A percentile compares a stretch with the other conserved stretches of the same genome.
phyloP scores from a whole-genome alignment of 1,140 invertebrate genomes.

The Homalodisca vitripennis region DNA sequence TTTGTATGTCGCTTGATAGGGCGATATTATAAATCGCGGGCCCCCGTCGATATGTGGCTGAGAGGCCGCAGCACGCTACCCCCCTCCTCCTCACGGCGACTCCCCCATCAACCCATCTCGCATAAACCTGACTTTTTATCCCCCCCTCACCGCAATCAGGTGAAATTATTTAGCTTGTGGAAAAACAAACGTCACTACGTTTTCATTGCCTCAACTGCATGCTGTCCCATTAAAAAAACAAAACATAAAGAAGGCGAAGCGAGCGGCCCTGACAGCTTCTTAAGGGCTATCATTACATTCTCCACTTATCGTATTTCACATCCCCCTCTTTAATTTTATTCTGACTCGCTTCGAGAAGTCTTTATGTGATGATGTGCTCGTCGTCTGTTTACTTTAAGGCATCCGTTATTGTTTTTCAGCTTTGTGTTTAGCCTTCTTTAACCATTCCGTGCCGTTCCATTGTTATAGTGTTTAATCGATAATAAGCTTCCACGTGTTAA shows the following conservation, averaged over 20 bases:
- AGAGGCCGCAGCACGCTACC: neutral
- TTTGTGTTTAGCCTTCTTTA: too few relatives aligned
- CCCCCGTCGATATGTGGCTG: slow-evolving; percentile 6
- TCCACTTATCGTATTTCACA: slow-evolving; percentile 9
- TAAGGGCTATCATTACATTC: neutral
- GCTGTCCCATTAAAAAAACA: slow-evolving; percentile 22
- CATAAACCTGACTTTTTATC: slow-evolving; percentile 1
- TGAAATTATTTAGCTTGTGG: slow-evolving; percentile 3
- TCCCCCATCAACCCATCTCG: too few relatives aligned
- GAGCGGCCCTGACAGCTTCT: neutral
- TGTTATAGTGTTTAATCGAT: too few relatives aligned
- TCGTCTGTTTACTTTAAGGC: neutral
- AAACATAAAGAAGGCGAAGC: slow-evolving; percentile 9
- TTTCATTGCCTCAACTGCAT: neutral
- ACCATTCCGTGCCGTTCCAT: too few relatives aligned
- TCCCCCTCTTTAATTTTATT: slow-evolving; percentile 22
- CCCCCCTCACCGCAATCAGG: neutral
- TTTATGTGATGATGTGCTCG: slow-evolving; percentile 1
- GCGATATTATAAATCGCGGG: slow-evolving; percentile 24
- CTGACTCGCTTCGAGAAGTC: neutral
- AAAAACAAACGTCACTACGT: neutral
- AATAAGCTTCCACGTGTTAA: too few relatives aligned
- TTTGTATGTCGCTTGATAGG: slow-evolving; percentile 29
- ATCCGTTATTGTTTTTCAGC: too few relatives aligned
- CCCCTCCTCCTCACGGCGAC: too few relatives aligned